Conservation (phyloP, 1,140 invertebrate genomes). For the Magallana gigas region DNA sequence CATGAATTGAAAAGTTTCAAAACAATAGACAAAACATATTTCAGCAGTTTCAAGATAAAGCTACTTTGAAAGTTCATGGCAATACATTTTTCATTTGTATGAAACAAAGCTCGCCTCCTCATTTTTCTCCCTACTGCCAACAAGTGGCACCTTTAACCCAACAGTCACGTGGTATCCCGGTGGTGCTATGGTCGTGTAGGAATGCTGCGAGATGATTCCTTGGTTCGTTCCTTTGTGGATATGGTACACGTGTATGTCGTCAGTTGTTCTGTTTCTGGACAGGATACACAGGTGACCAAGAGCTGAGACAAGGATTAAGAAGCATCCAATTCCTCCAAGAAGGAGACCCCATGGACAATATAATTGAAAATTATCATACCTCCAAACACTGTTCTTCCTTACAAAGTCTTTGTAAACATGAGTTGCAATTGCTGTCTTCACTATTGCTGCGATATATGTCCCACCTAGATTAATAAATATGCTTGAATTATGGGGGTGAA, state of each 20-base stretch:
- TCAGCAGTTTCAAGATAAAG: too few relatives aligned
- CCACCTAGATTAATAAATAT: background rate
- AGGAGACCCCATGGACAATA: conserved; percentile 30
- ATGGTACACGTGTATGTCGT: conserved; percentile 32
- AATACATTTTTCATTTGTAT: background rate
- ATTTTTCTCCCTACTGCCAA: background rate
- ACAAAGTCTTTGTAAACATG: background rate
- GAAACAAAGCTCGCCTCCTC: conserved; percentile 21
- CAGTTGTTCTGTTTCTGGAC: conserved; percentile 19
- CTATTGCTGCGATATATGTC: background rate
- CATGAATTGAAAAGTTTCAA: too few relatives aligned
- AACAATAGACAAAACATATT: too few relatives aligned
- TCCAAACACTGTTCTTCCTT: background rate
- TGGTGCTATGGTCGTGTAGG: conserved; percentile 35
- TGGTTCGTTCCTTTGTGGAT: background rate
- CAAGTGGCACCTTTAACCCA: conserved; percentile 15
- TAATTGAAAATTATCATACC: background rate
- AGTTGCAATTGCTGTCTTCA: background rate
- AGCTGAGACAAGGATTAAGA: conserved; percentile 27
- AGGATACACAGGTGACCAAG: conserved; percentile 29
- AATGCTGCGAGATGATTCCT: background rate
- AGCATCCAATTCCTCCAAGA: conserved; percentile 3
- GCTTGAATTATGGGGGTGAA: background rate
- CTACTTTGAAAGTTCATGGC: too few relatives aligned
- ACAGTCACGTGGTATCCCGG: conserved; percentile 2